Evolutionary conservation across 2,113 vertebrate species (phyloP), one percentile per base, ranked within the genome.

Genomic region (Cygnus atratus): DNA sequence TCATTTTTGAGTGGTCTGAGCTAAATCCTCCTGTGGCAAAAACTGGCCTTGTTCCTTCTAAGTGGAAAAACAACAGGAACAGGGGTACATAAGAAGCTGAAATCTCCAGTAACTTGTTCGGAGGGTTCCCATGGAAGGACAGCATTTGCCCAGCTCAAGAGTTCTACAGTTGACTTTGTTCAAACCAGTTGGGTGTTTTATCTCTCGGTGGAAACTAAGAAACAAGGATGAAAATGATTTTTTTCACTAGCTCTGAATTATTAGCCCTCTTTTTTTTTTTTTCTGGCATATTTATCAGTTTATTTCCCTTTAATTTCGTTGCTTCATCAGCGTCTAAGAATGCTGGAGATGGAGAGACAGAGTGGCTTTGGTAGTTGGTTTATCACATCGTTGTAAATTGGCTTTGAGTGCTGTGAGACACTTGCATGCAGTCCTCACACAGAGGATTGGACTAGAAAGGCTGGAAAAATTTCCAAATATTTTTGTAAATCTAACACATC

Each of bases 281-380:
- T 90, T 81, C 76, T 96, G 88, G 78, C 57, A 6, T 90, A 17
- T 81, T 84, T 92, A 94, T 90, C 85, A 44, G 48, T 88, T 90
- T 84, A 68, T 78, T 95, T 91, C 66, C 75, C 37, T 73, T 84
- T 35, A 50, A 41, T 82, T 87, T 86, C 75, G 59, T 70, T 71
- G 63, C 87, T 95, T 82, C 85, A 78, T 96, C 88, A 80, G 88
- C 2, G 39, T 95, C 85, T 97, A 74, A 96, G 90, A 94, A 96
- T 94, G 88, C 90, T 93, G 92, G 76, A 73, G 58, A 54, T 54
- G 81, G 66, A 90, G 73, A 94, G 61, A 83, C 81, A 46, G 46
- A 61, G 72, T 80, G 75, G 84, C 63, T 94, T 94, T 90, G 84
- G 89, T 95, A 80, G 79, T 2, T 90, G 95, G 90, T 96, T 95